A percentile compares a stretch with the other conserved stretches of the same genome.
Conservation (phyloP, 2,113 vertebrate genomes). For the Pseudolaguvia tuberculata region DNA sequence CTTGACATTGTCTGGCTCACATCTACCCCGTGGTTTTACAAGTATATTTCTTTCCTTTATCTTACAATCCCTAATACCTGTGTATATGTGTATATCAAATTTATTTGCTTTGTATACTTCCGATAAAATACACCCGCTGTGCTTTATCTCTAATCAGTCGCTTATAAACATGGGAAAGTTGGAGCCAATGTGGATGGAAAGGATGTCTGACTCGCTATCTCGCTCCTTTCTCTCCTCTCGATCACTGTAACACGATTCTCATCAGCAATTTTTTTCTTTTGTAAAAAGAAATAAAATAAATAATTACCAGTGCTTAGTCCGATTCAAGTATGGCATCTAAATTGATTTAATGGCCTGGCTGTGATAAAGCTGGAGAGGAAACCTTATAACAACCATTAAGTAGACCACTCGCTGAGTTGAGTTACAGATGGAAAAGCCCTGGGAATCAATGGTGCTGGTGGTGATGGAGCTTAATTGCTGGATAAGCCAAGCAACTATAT, state of each 20-base stretch:
- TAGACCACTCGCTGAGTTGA: slow-evolving; percentile 52
- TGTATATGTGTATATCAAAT: slow-evolving; percentile 24
- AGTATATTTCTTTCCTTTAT: not conserved
- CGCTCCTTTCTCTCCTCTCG: slow-evolving; percentile 8
- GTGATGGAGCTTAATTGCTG: slow-evolving; percentile 62
- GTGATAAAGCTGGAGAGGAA: slow-evolving; percentile 61
- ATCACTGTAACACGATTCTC: slow-evolving; percentile 32
- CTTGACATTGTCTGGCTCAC: not conserved
- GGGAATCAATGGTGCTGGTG: slow-evolving; percentile 61
- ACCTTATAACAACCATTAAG: slow-evolving; percentile 46
- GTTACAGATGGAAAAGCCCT: slow-evolving; percentile 61
- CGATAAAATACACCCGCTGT: slow-evolving; percentile 4
- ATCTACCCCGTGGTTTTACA: not conserved
- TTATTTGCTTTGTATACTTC: slow-evolving; percentile 1
- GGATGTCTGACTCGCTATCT: slow-evolving; percentile 22
- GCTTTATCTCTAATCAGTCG: slow-evolving; percentile 41
- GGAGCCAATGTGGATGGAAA: slow-evolving; percentile 30
- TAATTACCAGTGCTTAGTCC: slow-evolving; percentile 16
- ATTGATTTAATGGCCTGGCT: slow-evolving; percentile 71
- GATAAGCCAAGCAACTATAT: slow-evolving; percentile 52
- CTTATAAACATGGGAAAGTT: slow-evolving; percentile 10
- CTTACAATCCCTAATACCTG: not conserved
- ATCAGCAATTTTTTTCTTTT: slow-evolving; percentile 27
- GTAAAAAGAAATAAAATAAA: not conserved
- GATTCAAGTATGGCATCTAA: slow-evolving; percentile 50